Base-by-base conservation (phyloP, 2,797 vertebrate genomes). In the Tachyglossus aculeatus region DNA sequence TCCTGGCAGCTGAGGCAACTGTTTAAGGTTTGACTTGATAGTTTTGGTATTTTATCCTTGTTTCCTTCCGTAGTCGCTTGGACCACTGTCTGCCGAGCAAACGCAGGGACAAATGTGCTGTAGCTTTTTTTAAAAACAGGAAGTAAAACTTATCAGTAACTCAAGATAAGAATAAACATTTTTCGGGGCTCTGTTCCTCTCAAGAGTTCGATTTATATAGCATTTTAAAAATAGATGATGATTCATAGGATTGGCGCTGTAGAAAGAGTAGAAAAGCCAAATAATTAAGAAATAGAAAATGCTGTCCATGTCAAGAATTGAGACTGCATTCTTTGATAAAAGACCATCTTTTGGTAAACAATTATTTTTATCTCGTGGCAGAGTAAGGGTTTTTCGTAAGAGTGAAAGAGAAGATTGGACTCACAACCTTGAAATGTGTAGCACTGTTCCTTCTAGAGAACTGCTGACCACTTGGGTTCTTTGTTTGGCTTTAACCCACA, bases 11-110 rank as follows among this genome's bases (percentile, higher is more conserved):
- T 65, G 47, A 51, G 13, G 68, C 70, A 70, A 24, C 67, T 16
- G 55, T 73, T 74, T 74, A 71, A 48, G 10, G 27, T 56, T 54
- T 76, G 76, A 54, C 62, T 82, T 36, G 34, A n/a, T 55, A 72
- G 50, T 36, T 67, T 32, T 41, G 10, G 5, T 56, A 39, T 9
- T 16, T 36, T 57, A 9, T 32, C 33, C 22, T 40, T 47, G 5
- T 48, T 56, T 52, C 37, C 40, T 66, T 62, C 14, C 18, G 0
- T 70, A 52, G 57, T 58, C 27, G 61, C 24, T 61, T 55, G 38
- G 71, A 52, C 25, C 54, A 19, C 12, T 38, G n/a, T 57, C 21
- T 56, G 47, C n/a, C 59, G 10, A 11, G 57, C 68, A 34, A 56
- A 1, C 54, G 11, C 58, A 56, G 15, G 63, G 18, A 10, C 5